Evolutionary conservation across 2,888 invertebrate genomes (phyloP).

Genomic region (Cheilosia vernalis): DNA sequence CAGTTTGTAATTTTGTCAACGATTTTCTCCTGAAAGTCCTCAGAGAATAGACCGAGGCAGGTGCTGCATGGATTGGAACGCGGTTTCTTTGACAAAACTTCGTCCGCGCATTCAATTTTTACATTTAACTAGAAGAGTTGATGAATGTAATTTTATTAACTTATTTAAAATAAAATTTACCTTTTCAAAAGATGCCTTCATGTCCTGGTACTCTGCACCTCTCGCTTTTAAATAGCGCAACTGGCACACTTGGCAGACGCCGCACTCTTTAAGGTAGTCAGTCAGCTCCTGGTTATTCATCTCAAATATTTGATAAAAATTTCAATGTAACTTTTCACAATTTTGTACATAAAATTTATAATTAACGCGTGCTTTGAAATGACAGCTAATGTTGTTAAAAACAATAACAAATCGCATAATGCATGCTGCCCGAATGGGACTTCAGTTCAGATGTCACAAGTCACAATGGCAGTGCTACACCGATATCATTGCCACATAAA

Average conservation of each 20-base stretch:
- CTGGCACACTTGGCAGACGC: slow-evolving; percentile 88
- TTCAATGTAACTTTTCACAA: neutral
- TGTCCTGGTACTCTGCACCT: slow-evolving; percentile 85
- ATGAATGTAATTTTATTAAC: slow-evolving; percentile 24
- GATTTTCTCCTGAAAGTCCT: slow-evolving; percentile 84
- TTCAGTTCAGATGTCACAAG: too few relatives aligned
- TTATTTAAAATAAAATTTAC: slow-evolving; percentile 81
- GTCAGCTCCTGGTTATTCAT: slow-evolving; percentile 85
- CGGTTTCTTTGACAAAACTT: slow-evolving; percentile 81
- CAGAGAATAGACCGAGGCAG: slow-evolving; percentile 90
- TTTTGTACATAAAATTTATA: neutral
- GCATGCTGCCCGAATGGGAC: too few relatives aligned
- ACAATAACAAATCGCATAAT: too few relatives aligned
- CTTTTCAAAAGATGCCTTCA: slow-evolving; percentile 83
- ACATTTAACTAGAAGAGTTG: slow-evolving; percentile 75
- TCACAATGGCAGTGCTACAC: too few relatives aligned
- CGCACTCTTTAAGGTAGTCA: slow-evolving; percentile 84
- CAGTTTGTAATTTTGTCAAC: slow-evolving; percentile 85
- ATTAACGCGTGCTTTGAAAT: slow-evolving; percentile 37
- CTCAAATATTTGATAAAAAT: slow-evolving; percentile 39
- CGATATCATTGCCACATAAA: slow-evolving; percentile 9
- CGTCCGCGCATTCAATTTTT: slow-evolving; percentile 55
- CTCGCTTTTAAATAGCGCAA: slow-evolving; percentile 87
- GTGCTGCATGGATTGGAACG: slow-evolving; percentile 86
- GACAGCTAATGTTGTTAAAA: slow-evolving; percentile 6